Conservation (phyloP, 2,797 vertebrate species). For the Sphenopsis melanotis region DNA sequence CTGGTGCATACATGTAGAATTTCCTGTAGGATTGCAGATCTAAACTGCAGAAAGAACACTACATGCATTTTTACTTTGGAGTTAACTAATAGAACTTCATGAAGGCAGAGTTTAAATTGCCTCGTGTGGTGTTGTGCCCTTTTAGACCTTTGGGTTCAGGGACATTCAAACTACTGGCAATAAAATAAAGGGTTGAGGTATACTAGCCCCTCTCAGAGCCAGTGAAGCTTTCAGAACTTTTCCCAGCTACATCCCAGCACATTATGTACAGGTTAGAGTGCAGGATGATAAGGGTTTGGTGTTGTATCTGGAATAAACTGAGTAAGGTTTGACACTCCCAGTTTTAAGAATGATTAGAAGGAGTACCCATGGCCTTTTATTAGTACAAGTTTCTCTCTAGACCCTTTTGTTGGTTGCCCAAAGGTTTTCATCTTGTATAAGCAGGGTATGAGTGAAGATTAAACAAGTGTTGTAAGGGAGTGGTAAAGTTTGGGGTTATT, state of each 20-base stretch:
- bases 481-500: neutral
- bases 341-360: neutral
- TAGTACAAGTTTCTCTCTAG: neutral
- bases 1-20: neutral
- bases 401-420: neutral
- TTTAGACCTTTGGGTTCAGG: neutral
- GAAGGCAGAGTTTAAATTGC: neutral
- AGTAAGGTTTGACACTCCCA: neutral
- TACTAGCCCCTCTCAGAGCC: neutral
- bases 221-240: neutral
- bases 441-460: neutral
- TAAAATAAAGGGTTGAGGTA: neutral
- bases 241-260: neutral
- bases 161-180: neutral
- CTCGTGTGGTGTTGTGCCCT: neutral
- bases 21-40: neutral
- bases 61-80: neutral
- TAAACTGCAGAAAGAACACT: neutral
- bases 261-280: neutral
- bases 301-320: neutral
- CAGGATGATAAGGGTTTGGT: neutral
- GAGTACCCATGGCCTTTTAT: neutral
- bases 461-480: neutral
- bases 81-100: neutral
- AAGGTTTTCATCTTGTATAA: neutral